These are phyloP conservation scores for Malurus splendens DNA, from an alignment of 2,797 vertebrate genomes.

Conservation along the genomic window DNA sequence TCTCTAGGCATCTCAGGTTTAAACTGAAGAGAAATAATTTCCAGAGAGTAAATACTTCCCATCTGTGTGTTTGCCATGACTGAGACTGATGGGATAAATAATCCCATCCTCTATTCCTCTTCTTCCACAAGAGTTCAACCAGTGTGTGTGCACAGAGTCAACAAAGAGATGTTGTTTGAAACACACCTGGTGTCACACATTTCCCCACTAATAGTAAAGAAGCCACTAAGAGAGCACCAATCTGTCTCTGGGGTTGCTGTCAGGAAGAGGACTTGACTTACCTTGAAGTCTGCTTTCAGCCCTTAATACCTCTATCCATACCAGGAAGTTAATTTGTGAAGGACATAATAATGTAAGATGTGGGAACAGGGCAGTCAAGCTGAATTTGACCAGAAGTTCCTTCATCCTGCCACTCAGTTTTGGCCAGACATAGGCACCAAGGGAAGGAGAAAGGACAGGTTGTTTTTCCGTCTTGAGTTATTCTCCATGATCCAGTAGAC, in stretches of 20 bases:
- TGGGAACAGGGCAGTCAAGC: neutral
- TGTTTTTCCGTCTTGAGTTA: neutral
- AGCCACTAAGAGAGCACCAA: neutral
- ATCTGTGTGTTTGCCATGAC: neutral
- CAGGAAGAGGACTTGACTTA: neutral
- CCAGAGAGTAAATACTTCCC: conserved; percentile 1
- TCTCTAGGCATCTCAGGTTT: neutral
- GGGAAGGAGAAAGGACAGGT: neutral
- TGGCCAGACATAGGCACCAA: rapidly evolving
- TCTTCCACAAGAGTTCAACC: neutral
- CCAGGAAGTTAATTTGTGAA: neutral
- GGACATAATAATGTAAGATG: neutral
- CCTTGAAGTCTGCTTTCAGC: neutral
- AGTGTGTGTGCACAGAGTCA: neutral
- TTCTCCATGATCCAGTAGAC: neutral
- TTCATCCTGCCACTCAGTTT: neutral
- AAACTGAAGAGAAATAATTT: conserved; percentile 23
- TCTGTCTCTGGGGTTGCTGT: neutral
- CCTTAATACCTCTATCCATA: neutral
- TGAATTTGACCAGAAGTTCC: neutral
- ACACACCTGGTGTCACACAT: neutral
- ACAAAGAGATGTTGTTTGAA: neutral
- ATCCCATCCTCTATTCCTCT: neutral
- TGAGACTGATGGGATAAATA: neutral
- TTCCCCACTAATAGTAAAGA: neutral